Percentiles rank a stretch among this genome's conserved stretches.
Evolutionary conservation across 2,888 invertebrate species (phyloP).

Genomic region (Drosophila diplacantha): DNA sequence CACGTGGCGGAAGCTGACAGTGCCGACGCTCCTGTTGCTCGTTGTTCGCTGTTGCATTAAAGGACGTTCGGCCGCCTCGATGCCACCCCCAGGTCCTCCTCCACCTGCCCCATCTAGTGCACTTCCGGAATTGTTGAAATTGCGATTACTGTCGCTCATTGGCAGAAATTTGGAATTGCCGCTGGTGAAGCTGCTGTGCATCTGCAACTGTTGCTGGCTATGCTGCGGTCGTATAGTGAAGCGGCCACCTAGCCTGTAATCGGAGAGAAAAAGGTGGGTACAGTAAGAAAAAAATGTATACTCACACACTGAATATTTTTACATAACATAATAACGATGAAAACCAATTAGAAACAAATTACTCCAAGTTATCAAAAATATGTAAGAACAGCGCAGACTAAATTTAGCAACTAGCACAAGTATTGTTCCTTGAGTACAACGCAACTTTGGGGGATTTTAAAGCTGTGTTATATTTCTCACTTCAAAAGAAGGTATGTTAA

Average conservation of each 20-base stretch:
- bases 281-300: neutral
- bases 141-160: constrained; percentile 70
- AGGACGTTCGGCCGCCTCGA: constrained; percentile 42
- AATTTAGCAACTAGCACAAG: neutral
- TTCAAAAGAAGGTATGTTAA: neutral
- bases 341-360: too few relatives aligned
- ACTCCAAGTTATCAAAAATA: too few relatives aligned
- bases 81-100: constrained; percentile 14
- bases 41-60: constrained; percentile 54
- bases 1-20: constrained; percentile 60
- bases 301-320: neutral
- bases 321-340: neutral
- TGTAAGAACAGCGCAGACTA: neutral
- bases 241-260: constrained; percentile 74
- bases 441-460: neutral
- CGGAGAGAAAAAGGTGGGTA: neutral
- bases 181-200: constrained; percentile 67
- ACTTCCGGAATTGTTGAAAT: constrained; percentile 55
- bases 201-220: constrained; percentile 75
- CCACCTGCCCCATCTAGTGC: constrained; percentile 16
- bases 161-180: constrained; percentile 63
- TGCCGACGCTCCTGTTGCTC: constrained; percentile 46
- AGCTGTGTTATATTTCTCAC: neutral
- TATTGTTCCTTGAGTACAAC: neutral
- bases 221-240: constrained; percentile 77